Evolutionary conservation across 1,140 invertebrate species (phyloP), one percentile per base, ranked within the genome.

Genomic region (Marisa cornuarietis): DNA sequence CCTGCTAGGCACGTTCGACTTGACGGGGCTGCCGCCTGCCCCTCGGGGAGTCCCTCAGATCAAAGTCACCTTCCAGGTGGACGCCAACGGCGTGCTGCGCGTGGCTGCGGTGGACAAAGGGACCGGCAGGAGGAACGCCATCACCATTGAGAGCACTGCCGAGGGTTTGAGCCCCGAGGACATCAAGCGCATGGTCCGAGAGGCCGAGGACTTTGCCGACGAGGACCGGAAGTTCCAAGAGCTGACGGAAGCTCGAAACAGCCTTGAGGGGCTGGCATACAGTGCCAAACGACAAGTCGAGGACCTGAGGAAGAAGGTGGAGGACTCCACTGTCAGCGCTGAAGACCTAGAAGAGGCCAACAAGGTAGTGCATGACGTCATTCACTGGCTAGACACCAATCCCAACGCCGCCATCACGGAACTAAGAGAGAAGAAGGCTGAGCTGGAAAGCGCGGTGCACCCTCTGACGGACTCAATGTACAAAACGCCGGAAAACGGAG

Each of bases 11-110:
- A 99, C 99, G 92, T 99, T 99, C 91, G 98, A 99, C 90, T 92
- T 99, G 49, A 99, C 97, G 81, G 98, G 98, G 69, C 98, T 99
- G 82, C 98, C 98, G 79, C 97, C 97, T 58, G 98, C 98, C 65
- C 97, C 97, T 6, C 93, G 98, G 89, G 98, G 98, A 79, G 97
- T 99, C 61, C 98, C 98, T n/a, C 97, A 99, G 92, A 99, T 99
- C 88, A 97, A 99, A 92, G 98, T 99, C 5, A 99, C 97, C 0
- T 99, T 99, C 89, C 98, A 99, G 92, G 99, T 99, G 86, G 98
- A 99, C 88, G 98, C 97, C 62, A 99, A 99, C 89, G 98, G 98
- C 92, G 99, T 99, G 87, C 92, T 99, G 16, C 95, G 96, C 92
- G 90, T 90, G 8, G 96, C 96, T n/a, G 98, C 98, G 24, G 98